Evolutionary conservation across 2,888 invertebrate species (phyloP).

Genomic region (Campopleginae sp.): DNA sequence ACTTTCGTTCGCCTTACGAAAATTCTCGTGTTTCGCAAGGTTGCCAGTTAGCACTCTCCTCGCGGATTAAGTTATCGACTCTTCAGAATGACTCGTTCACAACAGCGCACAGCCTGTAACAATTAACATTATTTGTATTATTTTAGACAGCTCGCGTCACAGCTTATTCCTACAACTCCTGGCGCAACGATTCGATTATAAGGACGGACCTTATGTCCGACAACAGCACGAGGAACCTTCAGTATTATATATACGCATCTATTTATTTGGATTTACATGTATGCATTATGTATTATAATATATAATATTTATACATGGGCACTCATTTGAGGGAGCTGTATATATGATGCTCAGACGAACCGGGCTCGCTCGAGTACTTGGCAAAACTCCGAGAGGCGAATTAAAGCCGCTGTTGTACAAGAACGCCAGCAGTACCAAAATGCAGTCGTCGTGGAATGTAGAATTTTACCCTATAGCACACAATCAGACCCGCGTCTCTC

Average conservation of each 20-base stretch:
- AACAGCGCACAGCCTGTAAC: not conserved
- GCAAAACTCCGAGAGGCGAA: slow-evolving; percentile 60
- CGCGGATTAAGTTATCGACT: slow-evolving; percentile 52
- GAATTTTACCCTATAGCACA: slow-evolving; percentile 15
- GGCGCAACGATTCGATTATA: not conserved
- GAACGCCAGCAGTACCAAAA: slow-evolving; percentile 11
- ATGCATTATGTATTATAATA: not conserved
- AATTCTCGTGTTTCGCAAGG: not conserved
- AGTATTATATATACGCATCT: not conserved
- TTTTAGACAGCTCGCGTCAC: not conserved
- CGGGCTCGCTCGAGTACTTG: slow-evolving; percentile 57
- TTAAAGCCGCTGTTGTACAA: slow-evolving; percentile 51
- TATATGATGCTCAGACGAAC: slow-evolving; percentile 1
- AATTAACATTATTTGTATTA: slow-evolving; percentile 9
- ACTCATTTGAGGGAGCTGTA: slow-evolving; percentile 6
- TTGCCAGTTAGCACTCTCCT: slow-evolving; percentile 9
- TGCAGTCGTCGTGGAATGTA: slow-evolving; percentile 26
- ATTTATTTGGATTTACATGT: slow-evolving; percentile 9
- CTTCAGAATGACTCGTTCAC: slow-evolving; percentile 13
- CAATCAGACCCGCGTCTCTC: slow-evolving; percentile 23
- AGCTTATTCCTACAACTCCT: not conserved
- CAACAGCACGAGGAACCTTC: not conserved
- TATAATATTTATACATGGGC: slow-evolving; percentile 22
- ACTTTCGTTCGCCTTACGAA: slow-evolving; percentile 12
- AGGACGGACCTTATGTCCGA: slow-evolving; percentile 1